A percentile compares a stretch with the other conserved stretches of the same genome.
phyloP scores from a whole-genome alignment of 2,888 invertebrate genomes.

The Ophioninae sp. region DNA sequence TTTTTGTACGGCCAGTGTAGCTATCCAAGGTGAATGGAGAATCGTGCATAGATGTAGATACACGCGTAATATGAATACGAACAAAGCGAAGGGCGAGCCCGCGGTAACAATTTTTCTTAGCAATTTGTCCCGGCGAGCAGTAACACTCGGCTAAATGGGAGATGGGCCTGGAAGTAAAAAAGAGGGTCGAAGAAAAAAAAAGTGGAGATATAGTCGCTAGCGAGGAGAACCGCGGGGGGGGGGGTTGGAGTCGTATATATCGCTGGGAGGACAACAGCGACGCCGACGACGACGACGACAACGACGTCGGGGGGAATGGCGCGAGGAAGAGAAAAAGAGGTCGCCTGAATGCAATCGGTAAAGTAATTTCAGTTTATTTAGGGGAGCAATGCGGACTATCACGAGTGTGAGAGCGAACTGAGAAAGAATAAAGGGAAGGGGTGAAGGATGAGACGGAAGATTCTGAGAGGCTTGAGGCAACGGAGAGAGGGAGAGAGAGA shows the following conservation, averaged over 20 bases:
- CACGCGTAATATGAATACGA: slow-evolving; percentile 25
- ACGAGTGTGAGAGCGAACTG: slow-evolving; percentile 53
- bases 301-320: slow-evolving; percentile 3
- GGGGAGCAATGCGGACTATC: slow-evolving; percentile 61
- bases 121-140: slow-evolving; percentile 64
- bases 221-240: slow-evolving; percentile 31
- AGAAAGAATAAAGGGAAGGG: slow-evolving; percentile 29
- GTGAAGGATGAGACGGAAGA: slow-evolving; percentile 22
- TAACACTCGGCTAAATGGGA: slow-evolving; percentile 65
- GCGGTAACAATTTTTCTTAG: slow-evolving; percentile 65
- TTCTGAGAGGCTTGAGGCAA: slow-evolving; percentile 39
- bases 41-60: neutral
- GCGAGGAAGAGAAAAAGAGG: slow-evolving; percentile 34
- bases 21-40: slow-evolving; percentile 1
- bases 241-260: too few species aligned
- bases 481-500: slow-evolving; percentile 49
- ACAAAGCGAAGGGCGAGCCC: slow-evolving; percentile 34
- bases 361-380: slow-evolving; percentile 67
- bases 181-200: slow-evolving; percentile 35
- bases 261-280: slow-evolving; percentile 58
- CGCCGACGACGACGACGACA: slow-evolving; percentile 24
- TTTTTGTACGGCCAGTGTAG: neutral
- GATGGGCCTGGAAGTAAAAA: slow-evolving; percentile 32
- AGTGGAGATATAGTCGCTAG: slow-evolving; percentile 37
- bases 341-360: slow-evolving; percentile 65